Evolutionary conservation across 2,113 vertebrate genomes (phyloP).

Genomic region (Trochalopteron elliotii): DNA sequence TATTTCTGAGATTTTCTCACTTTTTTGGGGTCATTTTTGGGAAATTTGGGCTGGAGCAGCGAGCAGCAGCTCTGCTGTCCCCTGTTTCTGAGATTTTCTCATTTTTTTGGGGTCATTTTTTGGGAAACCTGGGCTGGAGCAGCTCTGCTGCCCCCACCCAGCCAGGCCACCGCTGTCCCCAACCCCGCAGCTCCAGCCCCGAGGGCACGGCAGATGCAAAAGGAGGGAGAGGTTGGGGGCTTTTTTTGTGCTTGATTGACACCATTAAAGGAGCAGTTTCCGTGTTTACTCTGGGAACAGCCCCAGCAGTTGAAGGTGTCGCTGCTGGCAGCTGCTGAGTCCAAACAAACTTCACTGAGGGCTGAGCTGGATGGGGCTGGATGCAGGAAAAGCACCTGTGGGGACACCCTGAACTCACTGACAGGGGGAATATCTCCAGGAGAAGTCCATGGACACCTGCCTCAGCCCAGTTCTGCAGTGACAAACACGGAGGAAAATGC

Average conservation of each 20-base stretch:
- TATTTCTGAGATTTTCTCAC: not conserved
- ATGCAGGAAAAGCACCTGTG: not conserved
- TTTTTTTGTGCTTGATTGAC: slow-evolving; percentile 25
- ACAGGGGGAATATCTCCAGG: not conserved
- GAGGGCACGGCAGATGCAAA: not conserved
- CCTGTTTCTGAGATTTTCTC: not conserved
- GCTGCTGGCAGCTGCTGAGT: slow-evolving; percentile 30
- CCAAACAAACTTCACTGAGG: not conserved
- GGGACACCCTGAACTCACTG: rapidly evolving
- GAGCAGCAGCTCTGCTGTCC: not conserved
- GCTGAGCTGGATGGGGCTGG: not conserved
- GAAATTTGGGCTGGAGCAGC: no score
- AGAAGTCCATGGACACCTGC: rapidly evolving
- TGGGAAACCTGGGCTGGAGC: not conserved
- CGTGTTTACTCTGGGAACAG: slow-evolving; percentile 42
- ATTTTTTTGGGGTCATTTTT: not conserved
- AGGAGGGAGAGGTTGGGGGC: rapidly evolving
- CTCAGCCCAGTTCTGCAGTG: not conserved
- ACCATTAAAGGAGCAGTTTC: slow-evolving; percentile 47
- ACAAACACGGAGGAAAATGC: not conserved
- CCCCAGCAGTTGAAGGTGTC: slow-evolving; percentile 38
- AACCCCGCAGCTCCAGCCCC: not conserved
- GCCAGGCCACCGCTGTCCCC: not conserved
- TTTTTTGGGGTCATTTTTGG: no score
- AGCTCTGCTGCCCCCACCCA: not conserved